Evolutionary conservation across 2,888 invertebrate genomes (phyloP), one percentile per base, ranked within the genome.

Genomic region (Dioctria linearis): DNA sequence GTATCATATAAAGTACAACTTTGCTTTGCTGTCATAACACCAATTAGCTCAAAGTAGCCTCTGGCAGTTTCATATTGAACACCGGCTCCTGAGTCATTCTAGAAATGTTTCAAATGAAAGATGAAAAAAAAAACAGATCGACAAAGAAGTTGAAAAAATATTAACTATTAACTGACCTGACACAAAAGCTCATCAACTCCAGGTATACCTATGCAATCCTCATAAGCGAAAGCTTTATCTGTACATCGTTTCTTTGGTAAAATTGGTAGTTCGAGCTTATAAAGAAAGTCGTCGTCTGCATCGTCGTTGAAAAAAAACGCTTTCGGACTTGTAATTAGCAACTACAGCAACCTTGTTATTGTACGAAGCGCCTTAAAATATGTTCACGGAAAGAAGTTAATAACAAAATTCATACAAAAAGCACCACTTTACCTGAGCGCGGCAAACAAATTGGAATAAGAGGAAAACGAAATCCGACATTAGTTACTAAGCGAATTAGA

Each of bases 401-500:
- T 1, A 25, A 25, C 25, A 25, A 25, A 25, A 25, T 25, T 25
- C 25, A 25, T 25, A 25, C 25, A 25, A 25, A 25, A 25, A 25
- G 25, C 25, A 25, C 25, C 0, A 25, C 51, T 43, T 46, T 49
- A 69, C 69, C 69, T 83, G 90, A 88, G 80, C 89, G 86, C 3
- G 92, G 91, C 82, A 93, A 85, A 84, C 93, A 93, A 65, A 92
- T 89, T 1, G 93, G 92, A 1, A 89, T 86, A 76, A 92, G 88
- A 66, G 90, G 88, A 82, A 89, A 88, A 80, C 90, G 91, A 82
- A 92, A 91, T 73, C 88, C 86, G 9, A 90, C 88, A 4, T 90
- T 89, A 11, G 90, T 88, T 83, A 89, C 89, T 11, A 93, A 85
- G 79, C 88, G 90, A 39, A 93, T 83, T 9, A 93, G 84, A 0